A percentile compares a stretch with the other conserved stretches of the same genome.
Conservation (phyloP, 2,888 invertebrate genomes). For the Phengaris alcon region DNA sequence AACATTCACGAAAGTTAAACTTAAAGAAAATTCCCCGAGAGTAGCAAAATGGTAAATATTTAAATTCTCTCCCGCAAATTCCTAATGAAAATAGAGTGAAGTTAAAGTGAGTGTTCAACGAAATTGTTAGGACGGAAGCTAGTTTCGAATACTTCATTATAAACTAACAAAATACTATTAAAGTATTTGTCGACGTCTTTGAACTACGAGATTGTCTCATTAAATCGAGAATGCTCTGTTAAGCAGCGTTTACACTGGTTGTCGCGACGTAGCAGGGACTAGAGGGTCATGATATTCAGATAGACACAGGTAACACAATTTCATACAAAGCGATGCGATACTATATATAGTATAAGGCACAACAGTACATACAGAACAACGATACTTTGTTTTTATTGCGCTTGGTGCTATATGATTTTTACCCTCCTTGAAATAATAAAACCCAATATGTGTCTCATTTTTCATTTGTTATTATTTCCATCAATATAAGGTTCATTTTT, state of each 20-base stretch:
- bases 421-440: too few species aligned
- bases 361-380: too few species aligned
- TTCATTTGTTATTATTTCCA: too few species aligned
- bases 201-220: conserved; percentile 30
- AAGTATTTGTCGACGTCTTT: conserved; percentile 33
- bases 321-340: too few species aligned
- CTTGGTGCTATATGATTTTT: too few species aligned
- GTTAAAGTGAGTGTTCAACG: conserved; percentile 19
- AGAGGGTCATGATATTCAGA: too few species aligned
- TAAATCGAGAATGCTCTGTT: conserved; percentile 25
- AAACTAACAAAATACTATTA: conserved; percentile 31
- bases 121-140: conserved; percentile 12
- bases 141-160: conserved; percentile 28
- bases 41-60: conserved; percentile 10
- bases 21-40: conserved; percentile 1
- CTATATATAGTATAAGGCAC: too few species aligned
- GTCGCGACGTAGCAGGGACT: not conserved
- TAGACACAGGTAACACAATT: too few species aligned
- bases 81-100: conserved; percentile 10
- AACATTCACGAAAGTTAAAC: not conserved
- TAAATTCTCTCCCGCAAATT: not conserved
- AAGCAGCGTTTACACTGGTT: not conserved
- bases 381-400: too few species aligned
- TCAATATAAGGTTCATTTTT: too few species aligned
- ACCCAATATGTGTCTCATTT: too few species aligned